Percentiles rank a stretch among this genome's conserved stretches.
Evolutionary conservation across 2,888 invertebrate genomes (phyloP).

Genomic region (Synergus japonicus): DNA sequence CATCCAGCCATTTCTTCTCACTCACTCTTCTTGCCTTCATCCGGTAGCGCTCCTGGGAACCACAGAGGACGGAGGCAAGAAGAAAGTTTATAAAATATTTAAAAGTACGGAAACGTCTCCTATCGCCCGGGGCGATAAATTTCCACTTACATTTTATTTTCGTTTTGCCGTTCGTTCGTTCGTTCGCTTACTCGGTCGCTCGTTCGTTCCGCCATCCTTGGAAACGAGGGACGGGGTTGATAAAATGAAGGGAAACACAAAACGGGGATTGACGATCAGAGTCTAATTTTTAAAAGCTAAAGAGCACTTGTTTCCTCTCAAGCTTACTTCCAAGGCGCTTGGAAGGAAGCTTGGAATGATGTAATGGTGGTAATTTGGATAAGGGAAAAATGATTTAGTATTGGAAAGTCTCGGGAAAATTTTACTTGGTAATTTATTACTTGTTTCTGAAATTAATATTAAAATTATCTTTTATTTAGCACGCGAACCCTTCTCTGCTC

Average conservation of each 20-base stretch:
- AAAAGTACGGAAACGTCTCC: slow-evolving; percentile 78
- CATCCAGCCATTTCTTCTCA: slow-evolving; percentile 57
- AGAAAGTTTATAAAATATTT: slow-evolving; percentile 78
- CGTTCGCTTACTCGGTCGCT: slow-evolving; percentile 48
- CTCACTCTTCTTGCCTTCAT: slow-evolving; percentile 57
- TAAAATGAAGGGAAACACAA: slow-evolving; percentile 44
- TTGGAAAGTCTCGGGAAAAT: background rate
- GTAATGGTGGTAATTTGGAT: slow-evolving; percentile 33
- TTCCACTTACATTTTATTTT: slow-evolving; percentile 78
- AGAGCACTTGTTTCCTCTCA: slow-evolving; percentile 41
- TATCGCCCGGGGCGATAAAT: slow-evolving; percentile 77
- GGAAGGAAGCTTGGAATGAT: slow-evolving; percentile 16
- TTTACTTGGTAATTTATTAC: background rate
- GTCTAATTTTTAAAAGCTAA: slow-evolving; percentile 42
- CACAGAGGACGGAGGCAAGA: slow-evolving; percentile 64
- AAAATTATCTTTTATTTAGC: background rate
- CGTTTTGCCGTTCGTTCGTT: slow-evolving; percentile 67
- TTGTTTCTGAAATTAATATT: background rate
- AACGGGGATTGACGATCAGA: slow-evolving; percentile 49
- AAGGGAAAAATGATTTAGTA: slow-evolving; percentile 32
- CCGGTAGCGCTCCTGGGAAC: slow-evolving; percentile 67
- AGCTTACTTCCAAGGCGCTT: slow-evolving; percentile 21
- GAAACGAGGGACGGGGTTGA: slow-evolving; percentile 53
- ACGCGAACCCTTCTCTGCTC: too few species aligned
- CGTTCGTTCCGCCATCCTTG: slow-evolving; percentile 66